Percentiles rank a stretch among this genome's conserved stretches.
Conservation (phyloP, 2,888 invertebrate species). For the Limnephilus marmoratus region DNA sequence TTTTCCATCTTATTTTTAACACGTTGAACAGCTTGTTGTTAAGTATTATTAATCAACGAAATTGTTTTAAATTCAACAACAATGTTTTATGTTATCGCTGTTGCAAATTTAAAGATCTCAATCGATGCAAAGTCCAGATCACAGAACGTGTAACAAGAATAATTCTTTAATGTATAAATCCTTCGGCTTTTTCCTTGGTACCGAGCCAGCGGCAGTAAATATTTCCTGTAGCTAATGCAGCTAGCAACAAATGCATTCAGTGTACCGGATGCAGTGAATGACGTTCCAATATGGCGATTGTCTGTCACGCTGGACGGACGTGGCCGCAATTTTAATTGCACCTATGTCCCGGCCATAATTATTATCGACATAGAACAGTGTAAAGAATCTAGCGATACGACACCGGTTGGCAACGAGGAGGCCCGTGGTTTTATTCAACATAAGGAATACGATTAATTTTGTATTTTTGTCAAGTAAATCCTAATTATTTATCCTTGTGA, state of each 20-base stretch:
- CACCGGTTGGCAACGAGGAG: background rate
- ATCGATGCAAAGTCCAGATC: too few relatives aligned
- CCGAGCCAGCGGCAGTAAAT: background rate
- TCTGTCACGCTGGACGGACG: constrained; percentile 22
- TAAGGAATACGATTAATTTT: too few relatives aligned
- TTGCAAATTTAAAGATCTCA: too few relatives aligned
- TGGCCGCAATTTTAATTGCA: constrained; percentile 25
- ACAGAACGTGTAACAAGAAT: too few relatives aligned
- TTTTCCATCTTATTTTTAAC: too few relatives aligned
- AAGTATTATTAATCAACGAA: too few relatives aligned
- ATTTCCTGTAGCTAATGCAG: background rate
- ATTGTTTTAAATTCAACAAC: too few relatives aligned
- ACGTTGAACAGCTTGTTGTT: too few relatives aligned
- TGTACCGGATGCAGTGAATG: constrained; percentile 20
- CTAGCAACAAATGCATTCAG: background rate
- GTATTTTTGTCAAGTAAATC: too few relatives aligned
- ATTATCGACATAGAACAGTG: background rate
- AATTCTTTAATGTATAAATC: background rate
- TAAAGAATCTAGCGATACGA: background rate
- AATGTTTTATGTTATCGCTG: too few relatives aligned
- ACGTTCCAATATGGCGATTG: constrained; percentile 27
- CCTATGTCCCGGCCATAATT: background rate
- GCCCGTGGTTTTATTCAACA: background rate
- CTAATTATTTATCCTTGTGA: too few relatives aligned
- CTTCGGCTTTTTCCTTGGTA: background rate